Evolutionary conservation across 2,113 vertebrate genomes (phyloP), one percentile per base, ranked within the genome.

Genomic region (Neomonachus schauinslandi): DNA sequence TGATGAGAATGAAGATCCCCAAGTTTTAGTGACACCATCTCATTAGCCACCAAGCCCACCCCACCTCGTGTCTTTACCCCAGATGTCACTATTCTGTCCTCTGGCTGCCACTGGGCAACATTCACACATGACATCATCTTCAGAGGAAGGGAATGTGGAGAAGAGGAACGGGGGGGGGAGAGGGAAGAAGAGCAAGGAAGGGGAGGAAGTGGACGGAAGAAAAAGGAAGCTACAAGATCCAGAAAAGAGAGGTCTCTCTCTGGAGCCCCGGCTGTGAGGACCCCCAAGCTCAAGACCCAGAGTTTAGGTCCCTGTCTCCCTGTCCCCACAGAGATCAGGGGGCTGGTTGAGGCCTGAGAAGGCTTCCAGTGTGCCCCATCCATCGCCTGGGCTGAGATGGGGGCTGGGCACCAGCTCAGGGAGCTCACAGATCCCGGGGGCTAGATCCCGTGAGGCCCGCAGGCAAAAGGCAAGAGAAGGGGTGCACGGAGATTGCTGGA

Each of bases 61-160:
- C 89, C 69, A 91, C 82, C 85, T 95, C 80, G 77, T 18, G 1
- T 95, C 89, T 94, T 86, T 80, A 92, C 69, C 84, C 96, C 24
- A 90, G 51, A 95, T 93, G 94, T 94, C 95, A 95, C 92, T 57
- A 76, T 91, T 94, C 93, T 85, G 85, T 93, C 85, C 96, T 88
- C 91, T 74, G 92, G 77, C 69, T 71, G 89, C 84, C 6, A 7
- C 72, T 81, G 95, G 96, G 95, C 92, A 33, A 67, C 2, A 59
- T 21, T 93, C 71, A 82, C 92, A 85, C 76, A 97, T 96, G 98
- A 97, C 91, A 94, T 98, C 97, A 98, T 97, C 87, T 93, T 90
- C 80, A 83, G 36, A 96, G 93, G 69, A 91, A 88, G 86, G 65
- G 89, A 86, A n/a, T 9, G 24, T 61, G 90, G 36, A 28, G 81